Evolutionary conservation across 2,797 vertebrate genomes (phyloP), one percentile per base, ranked within the genome.

Genomic region (Cyclopterus lumpus): DNA sequence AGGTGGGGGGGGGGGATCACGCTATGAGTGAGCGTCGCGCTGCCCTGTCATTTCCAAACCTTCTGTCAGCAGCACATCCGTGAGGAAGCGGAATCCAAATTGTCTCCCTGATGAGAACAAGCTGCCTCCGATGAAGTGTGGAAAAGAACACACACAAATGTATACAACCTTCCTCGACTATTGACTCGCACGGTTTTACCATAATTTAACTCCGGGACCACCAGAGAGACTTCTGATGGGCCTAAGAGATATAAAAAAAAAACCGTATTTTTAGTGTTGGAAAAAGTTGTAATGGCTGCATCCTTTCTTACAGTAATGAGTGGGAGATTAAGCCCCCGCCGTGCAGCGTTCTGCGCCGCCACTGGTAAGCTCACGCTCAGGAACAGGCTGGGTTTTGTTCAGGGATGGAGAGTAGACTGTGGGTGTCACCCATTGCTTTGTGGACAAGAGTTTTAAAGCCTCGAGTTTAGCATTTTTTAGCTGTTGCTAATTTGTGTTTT

Each of bases 261-360:
- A 28, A 26, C 28, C 28, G 65, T 73, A 71, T 78, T 86, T 82
- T 76, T 65, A 71, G 44, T 58, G 67, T 51, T 87, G 88, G 85
- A 90, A 91, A 90, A 85, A 81, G 71, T 86, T 81, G 81, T 77
- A 77, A 65, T 75, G 73, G 67, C 82, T 72, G 76, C 64, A 73
- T 79, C 58, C 73, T 71, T 68, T 83, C 62, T 60, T 55, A 69
- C 48, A 67, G 51, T 49, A 67, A 62, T 42, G 34, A 67, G 48
- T 69, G 57, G 55, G 54, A 60, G 72, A 73, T 54, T 57, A 67
- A 61, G 44, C 24, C 22, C 51, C 36, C 14, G 62, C 22, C n/a
- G n/a, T 14, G 64, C 62, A 34, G 53, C 72, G 40, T 67, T 62
- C 24, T 81, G 49, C 76, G 48, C 40, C 24, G 22, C 36, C 42